Evolutionary conservation across 2,797 vertebrate species (phyloP), one percentile per base, ranked within the genome.

Genomic region (Neomorphus geoffroyi): DNA sequence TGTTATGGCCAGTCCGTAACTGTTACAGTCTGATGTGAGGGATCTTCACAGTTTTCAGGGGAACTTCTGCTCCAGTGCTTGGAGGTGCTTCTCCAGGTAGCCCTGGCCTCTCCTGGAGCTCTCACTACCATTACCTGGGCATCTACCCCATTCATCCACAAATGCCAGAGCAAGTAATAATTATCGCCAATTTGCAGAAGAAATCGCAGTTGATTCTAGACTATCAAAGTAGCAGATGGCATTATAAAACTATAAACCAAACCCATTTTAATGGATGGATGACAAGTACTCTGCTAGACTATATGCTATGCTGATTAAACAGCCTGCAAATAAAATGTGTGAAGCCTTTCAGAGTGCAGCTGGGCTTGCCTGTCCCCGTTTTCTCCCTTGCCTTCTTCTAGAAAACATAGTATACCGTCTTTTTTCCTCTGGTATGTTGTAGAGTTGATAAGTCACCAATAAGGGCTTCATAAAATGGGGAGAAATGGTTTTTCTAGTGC

Each of bases 81-180:
- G 35, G 13, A 67, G 45, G 32, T 67, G 22, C 32, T 64, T 28
- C 39, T 67, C 45, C 26, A 28, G 43, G 21, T 32, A 74, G 51
- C 30, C n/a, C 45, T 27, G 33, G 13, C 10, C 9, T 45, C 22
- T 75, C 18, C 70, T 35, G 37, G 14, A 45, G 17, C 18, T 32
- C 10, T 13, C 1, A 0, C 18, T 41, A 11, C 9, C 7, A 27
- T 43, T 5, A 27, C 7, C 5, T n/a, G 39, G 18, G 13, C 13
- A n/a, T 14, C 41, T 11, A 18, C 16, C 14, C 14, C 1, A 0
- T 16, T 43, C 7, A 28, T 23, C 32, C 18, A 71, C 13, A 61
- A 66, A 51, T 53, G 23, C 6, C 6, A 4, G 16, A 27, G 11
- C 17, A 65, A 45, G 50, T 32, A 45, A 32, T n/a, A 46, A 35